phyloP scores from a whole-genome alignment of 2,888 invertebrate species.

The Caenorhabditis macrosperma region DNA sequence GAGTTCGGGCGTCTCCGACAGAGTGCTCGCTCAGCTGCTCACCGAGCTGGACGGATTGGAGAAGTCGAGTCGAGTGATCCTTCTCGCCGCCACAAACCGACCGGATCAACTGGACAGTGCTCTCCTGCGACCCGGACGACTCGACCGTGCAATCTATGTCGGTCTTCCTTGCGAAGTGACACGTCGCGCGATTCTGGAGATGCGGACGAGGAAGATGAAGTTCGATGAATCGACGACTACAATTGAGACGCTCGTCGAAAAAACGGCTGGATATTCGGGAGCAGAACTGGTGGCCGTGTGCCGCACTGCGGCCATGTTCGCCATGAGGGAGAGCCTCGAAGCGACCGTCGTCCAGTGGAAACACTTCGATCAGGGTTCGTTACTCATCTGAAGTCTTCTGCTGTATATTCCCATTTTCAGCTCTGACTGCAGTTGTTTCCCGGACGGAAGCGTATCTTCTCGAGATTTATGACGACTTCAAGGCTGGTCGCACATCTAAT shows the following conservation, averaged over 20 bases:
- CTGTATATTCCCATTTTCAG: slow-evolving; percentile 24
- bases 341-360: slow-evolving; percentile 52
- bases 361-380: slow-evolving; percentile 60
- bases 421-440: slow-evolving; percentile 65
- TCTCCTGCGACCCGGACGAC: slow-evolving; percentile 88
- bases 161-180: slow-evolving; percentile 90
- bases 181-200: slow-evolving; percentile 88
- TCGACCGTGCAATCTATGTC: slow-evolving; percentile 93
- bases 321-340: slow-evolving; percentile 65
- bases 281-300: slow-evolving; percentile 92
- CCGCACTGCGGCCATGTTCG: slow-evolving; percentile 86
- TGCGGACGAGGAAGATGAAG: slow-evolving; percentile 82
- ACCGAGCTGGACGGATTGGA: slow-evolving; percentile 96
- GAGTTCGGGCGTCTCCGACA: slow-evolving; percentile 84
- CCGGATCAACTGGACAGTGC: slow-evolving; percentile 96
- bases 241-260: slow-evolving; percentile 47
- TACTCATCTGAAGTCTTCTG: not conserved
- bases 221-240: slow-evolving; percentile 29
- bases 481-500: slow-evolving; percentile 57
- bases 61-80: slow-evolving; percentile 87
- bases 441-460: slow-evolving; percentile 72
- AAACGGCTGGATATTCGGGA: slow-evolving; percentile 83
- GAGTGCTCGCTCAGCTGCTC: slow-evolving; percentile 90
- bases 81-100: slow-evolving; percentile 96
- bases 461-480: slow-evolving; percentile 70